Conservation (phyloP, 1,140 invertebrate species). For the Oreohelix idahoensis region DNA sequence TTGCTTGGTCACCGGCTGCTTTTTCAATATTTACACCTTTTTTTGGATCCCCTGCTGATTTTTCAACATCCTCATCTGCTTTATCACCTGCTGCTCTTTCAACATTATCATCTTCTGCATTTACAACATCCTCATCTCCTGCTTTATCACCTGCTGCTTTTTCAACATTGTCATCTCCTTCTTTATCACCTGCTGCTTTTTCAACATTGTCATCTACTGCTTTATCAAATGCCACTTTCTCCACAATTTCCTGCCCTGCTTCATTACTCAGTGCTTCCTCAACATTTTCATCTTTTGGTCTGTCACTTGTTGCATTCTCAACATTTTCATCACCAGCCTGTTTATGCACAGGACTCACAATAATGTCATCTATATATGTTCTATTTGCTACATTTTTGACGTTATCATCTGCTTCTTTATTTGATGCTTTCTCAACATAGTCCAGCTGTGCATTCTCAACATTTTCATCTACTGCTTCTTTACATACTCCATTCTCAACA, state of each 20-base stretch:
- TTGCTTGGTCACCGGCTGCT: neutral
- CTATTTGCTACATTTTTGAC: too few relatives aligned
- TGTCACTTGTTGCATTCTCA: neutral
- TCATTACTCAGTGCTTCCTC: neutral
- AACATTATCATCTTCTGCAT: neutral
- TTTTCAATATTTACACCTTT: neutral
- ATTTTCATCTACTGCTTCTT: neutral
- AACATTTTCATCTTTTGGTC: neutral
- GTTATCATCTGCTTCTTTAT: neutral
- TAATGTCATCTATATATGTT: too few relatives aligned
- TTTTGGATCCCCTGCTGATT: neutral
- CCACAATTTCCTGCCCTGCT: neutral
- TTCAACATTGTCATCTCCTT: neutral
- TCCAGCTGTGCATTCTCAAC: neutral
- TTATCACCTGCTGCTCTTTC: neutral
- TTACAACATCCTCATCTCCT: neutral
- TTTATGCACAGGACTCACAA: neutral
- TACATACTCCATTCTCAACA: neutral
- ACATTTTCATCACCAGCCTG: neutral
- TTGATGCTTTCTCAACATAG: neutral
- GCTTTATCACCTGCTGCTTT: neutral
- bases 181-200: neutral
- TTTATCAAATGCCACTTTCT: neutral
- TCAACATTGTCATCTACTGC: neutral
- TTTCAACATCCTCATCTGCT: neutral